Evolutionary conservation across 1,140 invertebrate genomes (phyloP).

Genomic region (Heliothis virescens): DNA sequence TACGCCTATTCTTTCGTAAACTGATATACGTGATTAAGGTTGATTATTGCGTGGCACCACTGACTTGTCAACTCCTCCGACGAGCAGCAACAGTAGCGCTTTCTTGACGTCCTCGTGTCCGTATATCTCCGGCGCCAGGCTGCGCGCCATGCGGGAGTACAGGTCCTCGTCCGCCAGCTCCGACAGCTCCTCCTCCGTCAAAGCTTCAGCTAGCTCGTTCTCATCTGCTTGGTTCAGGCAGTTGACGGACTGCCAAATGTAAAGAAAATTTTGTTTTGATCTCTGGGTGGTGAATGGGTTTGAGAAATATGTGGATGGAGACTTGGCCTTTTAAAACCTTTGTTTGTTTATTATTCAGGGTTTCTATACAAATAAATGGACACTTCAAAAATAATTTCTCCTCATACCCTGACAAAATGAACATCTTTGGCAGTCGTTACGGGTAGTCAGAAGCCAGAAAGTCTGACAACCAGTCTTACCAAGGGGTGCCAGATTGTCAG

Average conservation of each 20-base stretch:
- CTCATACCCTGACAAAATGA: too few species aligned
- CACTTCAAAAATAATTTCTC: too few species aligned
- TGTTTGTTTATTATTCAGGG: too few species aligned
- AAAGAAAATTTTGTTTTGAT: neutral
- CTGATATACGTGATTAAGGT: neutral
- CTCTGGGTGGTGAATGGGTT: neutral
- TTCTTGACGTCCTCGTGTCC: constrained; percentile 99
- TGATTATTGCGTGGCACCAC: neutral
- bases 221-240: constrained; percentile 92
- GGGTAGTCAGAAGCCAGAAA: too few species aligned
- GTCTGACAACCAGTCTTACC: too few species aligned
- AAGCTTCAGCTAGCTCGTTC: constrained; percentile 90
- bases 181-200: constrained; percentile 93
- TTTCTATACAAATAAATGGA: too few species aligned
- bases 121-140: constrained; percentile 99
- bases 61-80: constrained; percentile 97
- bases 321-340: too few species aligned
- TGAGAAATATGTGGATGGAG: neutral
- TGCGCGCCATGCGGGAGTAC: constrained; percentile 96
- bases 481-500: too few species aligned
- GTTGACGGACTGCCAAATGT: constrained; percentile 61
- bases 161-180: constrained; percentile 94
- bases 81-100: constrained; percentile 96
- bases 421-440: too few species aligned
- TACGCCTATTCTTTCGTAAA: too few species aligned